Percentiles rank a stretch among this genome's conserved stretches.
These are phyloP conservation scores for Mesocentrotus franciscanus DNA, from an alignment of 53 echinoderm and acorn worm genomes.

Conservation along the genomic window DNA sequence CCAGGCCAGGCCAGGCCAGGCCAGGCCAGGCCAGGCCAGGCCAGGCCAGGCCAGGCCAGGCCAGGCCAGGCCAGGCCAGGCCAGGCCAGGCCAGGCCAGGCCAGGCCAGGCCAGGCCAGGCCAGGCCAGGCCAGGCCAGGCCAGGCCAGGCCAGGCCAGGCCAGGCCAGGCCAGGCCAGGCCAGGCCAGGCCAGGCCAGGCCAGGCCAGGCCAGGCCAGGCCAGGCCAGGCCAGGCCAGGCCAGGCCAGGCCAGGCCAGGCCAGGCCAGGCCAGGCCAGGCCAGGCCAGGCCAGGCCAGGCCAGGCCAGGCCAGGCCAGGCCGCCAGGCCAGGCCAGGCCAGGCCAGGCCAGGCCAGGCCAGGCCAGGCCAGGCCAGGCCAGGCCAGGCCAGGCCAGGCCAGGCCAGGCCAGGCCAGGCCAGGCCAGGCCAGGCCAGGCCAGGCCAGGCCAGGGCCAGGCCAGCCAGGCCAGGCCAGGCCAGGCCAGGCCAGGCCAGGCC, in stretches of 20 bases:
- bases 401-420: no score
- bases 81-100: not conserved
- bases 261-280: not conserved
- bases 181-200: not conserved
- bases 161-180: not conserved
- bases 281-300: not conserved
- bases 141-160: not conserved
- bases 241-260: not conserved
- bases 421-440: no score
- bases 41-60: not conserved
- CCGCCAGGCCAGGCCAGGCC: no score
- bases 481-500: no score
- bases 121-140: not conserved
- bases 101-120: not conserved
- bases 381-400: no score
- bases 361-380: no score
- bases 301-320: constrained; percentile 3
- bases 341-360: no score
- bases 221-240: not conserved
- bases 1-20: not conserved
- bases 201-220: not conserved
- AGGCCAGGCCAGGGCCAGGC: not conserved
- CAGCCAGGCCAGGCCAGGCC: no score
- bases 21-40: not conserved
- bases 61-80: not conserved